Conservation (phyloP, 2,113 vertebrate genomes). For the Phocoena sinus region DNA sequence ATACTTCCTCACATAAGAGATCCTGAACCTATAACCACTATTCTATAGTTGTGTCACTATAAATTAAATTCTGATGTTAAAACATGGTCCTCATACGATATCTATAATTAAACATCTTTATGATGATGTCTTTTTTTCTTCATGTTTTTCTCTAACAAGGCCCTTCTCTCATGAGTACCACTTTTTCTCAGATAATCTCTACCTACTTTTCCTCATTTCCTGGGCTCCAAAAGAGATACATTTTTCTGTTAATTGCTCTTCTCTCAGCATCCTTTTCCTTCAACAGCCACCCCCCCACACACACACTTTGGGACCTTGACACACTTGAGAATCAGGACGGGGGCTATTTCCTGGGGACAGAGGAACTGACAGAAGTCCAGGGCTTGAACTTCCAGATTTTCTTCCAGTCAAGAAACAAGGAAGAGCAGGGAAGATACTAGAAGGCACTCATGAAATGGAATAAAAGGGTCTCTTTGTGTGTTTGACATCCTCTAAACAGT, state of each 20-base stretch:
- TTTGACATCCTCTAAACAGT: rapidly evolving
- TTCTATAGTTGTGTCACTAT: not conserved
- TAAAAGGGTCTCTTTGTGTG: not conserved
- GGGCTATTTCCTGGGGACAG: no score
- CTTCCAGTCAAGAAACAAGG: not conserved
- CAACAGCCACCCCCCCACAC: not conserved
- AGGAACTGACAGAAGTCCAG: not conserved
- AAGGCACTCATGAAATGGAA: not conserved
- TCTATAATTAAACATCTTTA: not conserved
- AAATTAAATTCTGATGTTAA: not conserved
- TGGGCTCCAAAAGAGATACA: not conserved
- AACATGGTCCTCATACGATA: not conserved
- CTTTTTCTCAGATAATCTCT: not conserved
- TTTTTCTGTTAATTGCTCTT: not conserved
- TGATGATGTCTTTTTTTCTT: not conserved
- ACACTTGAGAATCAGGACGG: not conserved
- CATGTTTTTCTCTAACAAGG: not conserved
- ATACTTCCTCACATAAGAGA: not conserved
- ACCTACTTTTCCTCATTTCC: not conserved
- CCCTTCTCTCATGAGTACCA: not conserved
- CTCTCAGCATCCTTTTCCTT: not conserved
- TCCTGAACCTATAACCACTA: rapidly evolving
- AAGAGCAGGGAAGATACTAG: not conserved
- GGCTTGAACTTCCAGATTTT: not conserved
- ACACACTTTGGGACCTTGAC: no score